Percentiles rank a stretch among this genome's conserved stretches.
These are phyloP conservation scores for Isurus oxyrinchus DNA, from an alignment of 2,113 vertebrate species.

Conservation along the genomic window DNA sequence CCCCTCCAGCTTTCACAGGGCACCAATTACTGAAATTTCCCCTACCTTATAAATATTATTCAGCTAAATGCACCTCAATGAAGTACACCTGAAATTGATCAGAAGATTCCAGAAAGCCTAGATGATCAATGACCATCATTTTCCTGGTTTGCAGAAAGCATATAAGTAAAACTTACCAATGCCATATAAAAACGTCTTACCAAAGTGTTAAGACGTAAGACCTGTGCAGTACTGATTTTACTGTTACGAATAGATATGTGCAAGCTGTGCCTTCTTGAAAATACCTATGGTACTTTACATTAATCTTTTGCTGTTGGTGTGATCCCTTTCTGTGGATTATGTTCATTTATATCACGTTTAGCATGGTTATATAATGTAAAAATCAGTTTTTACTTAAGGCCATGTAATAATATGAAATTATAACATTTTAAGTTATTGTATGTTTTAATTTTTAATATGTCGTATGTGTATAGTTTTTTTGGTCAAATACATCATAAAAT, in stretches of 20 bases:
- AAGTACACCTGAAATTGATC: background rate
- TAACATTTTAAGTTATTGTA: background rate
- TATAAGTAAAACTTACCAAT: background rate
- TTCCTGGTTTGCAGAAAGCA: background rate
- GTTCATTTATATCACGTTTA: background rate
- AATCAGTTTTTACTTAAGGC: background rate
- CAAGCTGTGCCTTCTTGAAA: background rate
- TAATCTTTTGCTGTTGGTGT: background rate
- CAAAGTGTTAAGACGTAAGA: background rate
- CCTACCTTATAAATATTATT: background rate
- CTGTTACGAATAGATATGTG: background rate
- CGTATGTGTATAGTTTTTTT: background rate
- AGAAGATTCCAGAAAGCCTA: background rate
- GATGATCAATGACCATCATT: background rate
- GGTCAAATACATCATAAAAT: background rate
- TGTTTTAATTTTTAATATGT: background rate
- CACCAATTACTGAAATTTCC: background rate
- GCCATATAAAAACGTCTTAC: background rate
- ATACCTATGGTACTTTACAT: background rate
- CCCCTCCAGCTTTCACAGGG: background rate
- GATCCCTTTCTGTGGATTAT: background rate
- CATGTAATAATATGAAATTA: background rate
- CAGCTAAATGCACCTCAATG: background rate
- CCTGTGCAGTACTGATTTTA: background rate
- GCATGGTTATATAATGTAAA: background rate